Evolutionary conservation across 2,113 vertebrate species (phyloP), one percentile per base, ranked within the genome.

Genomic region (Microcebus murinus): DNA sequence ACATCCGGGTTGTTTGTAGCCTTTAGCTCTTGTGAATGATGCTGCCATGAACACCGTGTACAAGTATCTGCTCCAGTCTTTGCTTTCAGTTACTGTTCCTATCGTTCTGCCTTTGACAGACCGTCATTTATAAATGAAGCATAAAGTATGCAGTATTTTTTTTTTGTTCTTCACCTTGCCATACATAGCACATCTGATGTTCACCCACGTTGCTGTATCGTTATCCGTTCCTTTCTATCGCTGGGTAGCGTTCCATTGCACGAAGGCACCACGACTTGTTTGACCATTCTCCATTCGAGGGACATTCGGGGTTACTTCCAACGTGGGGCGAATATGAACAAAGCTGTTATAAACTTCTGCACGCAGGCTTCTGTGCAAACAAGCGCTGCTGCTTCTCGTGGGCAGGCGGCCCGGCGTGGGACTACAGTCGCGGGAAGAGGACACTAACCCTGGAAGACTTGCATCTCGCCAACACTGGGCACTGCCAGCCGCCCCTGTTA

Each of bases 101-200:
- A 8, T 2, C 0, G 13, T 45, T 94, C 29, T 87, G 21, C 14
- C 61, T 73, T 39, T 39, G 45, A 71, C 15, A 88, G 55, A 65
- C 52, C 14, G 10, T 52, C 17, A 11, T 42, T 42, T 8, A 31
- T 0, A 82, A 79, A 55, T 31, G 73, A 85, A 74, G 23, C 34
- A 57, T 17, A 14, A 17, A 25, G n/a, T 8, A 10, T 5, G 3
- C 1, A 29, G 23, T 13, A 1, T 52, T 12, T 21, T 34, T 29
- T 59, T 6, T 42, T 42, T 7, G n/a, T 87, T 89, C 34, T 50
- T 77, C 57, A 42, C 55, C 59, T 50, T 14, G 45, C 4, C 21
- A 45, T 3, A 25, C 21, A 45, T 3, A 25, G 21, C 11, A 23
- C 39, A 25, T 42, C 8, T 84, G 83, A 42, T 17, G 34, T 29